Evolutionary conservation across 2,113 vertebrate genomes (phyloP).

Genomic region (Chrysemys picta): DNA sequence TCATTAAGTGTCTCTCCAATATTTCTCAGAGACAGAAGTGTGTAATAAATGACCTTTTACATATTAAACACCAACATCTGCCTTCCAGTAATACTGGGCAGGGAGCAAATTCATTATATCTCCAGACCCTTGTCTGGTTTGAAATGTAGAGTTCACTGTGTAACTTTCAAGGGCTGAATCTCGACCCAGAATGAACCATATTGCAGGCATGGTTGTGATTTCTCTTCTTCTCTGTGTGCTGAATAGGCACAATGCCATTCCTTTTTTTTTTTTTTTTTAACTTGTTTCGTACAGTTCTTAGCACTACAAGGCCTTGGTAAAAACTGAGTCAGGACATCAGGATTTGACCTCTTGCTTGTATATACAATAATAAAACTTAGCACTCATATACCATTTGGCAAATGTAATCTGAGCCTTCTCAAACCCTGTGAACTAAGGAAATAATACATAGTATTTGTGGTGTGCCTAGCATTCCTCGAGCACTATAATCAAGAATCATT

Average conservation of each 20-base stretch:
- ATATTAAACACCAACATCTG: neutral
- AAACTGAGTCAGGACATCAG: neutral
- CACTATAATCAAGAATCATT: neutral
- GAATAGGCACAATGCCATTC: neutral
- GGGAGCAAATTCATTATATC: neutral
- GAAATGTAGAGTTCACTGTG: neutral
- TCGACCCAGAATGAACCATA: neutral
- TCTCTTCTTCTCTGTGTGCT: neutral
- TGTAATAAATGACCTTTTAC: neutral
- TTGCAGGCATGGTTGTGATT: neutral
- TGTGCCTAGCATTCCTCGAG: accelerated
- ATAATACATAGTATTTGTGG: neutral
- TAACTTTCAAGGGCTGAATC: neutral
- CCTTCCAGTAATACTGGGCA: neutral
- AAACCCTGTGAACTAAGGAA: neutral
- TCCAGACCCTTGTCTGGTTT: neutral
- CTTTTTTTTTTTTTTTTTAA: too few relatives aligned
- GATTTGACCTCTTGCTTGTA: neutral
- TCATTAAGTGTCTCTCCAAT: neutral
- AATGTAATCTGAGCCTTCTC: neutral
- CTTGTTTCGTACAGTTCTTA: neutral
- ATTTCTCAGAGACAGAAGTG: neutral
- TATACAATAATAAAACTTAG: neutral
- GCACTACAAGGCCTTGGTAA: neutral
- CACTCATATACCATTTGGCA: neutral